Conservation (phyloP, 2,113 vertebrate species). For the Pseudopodoces humilis region DNA sequence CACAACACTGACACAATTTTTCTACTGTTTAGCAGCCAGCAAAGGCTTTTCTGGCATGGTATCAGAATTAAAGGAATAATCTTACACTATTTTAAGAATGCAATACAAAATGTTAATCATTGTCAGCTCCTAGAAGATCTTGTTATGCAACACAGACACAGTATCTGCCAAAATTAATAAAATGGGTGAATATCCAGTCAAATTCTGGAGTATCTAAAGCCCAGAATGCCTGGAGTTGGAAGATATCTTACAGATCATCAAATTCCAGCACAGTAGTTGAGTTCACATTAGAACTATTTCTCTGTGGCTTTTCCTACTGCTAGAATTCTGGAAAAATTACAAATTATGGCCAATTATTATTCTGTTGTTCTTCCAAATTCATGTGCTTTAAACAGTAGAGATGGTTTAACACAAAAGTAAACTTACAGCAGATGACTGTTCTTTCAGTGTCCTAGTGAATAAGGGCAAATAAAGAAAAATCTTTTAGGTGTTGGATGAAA, state of each 20-base stretch:
- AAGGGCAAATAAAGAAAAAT: background rate
- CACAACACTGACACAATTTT: background rate
- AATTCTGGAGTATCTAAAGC: background rate
- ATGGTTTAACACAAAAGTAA: background rate
- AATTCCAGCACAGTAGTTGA: background rate
- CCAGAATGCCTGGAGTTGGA: background rate
- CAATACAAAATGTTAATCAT: background rate
- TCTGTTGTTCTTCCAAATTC: background rate
- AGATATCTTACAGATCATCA: background rate
- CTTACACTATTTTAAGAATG: background rate
- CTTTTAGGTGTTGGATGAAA: background rate
- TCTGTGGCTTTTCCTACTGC: background rate
- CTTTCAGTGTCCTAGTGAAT: background rate
- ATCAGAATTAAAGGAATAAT: background rate
- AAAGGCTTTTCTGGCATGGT: background rate
- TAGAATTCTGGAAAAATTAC: background rate
- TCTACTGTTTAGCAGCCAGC: background rate
- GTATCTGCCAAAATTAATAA: background rate
- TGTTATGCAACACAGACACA: background rate
- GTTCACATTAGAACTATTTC: background rate
- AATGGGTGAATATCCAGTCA: background rate
- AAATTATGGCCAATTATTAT: background rate
- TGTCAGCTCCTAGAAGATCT: background rate
- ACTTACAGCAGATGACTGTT: background rate
- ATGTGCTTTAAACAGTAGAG: background rate